Evolutionary conservation across 2,113 vertebrate species (phyloP), one percentile per base, ranked within the genome.

Genomic region (Calidris pygmaea): DNA sequence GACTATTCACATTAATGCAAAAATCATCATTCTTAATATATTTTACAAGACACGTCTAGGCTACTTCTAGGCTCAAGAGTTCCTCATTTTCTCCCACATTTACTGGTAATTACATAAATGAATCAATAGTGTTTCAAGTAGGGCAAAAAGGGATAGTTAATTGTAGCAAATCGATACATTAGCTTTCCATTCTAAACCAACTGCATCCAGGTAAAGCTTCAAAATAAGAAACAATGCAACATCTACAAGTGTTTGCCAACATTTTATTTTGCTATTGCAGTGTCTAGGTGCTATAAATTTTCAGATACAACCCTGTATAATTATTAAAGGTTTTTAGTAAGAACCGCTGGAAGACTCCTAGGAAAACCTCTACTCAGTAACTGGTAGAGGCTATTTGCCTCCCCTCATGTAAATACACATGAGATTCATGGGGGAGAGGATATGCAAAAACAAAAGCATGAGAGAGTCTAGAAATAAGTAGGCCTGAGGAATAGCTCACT

Each of bases 11-110:
- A 77, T 95, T 93, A 97, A 93, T 88, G 95, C 83, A 88, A 93
- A 96, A 88, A 86, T 96, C 92, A 90, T 95, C 85, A 86, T 80
- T 90, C 87, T 92, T 96, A 92, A 96, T 96, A 94, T 96, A 96
- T 86, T 93, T 97, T 95, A 96, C 88, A 97, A 96, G 93, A 87
- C 87, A n/a, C 1, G 67, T 74, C 92, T 89, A 67, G 79, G 90
- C 92, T 75, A 85, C 60, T 96, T 86, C 39, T 68, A 96, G 52
- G 91, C 58, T 84, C 68, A 94, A 66, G 91, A 68, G 45, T 90
- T 96, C 74, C 47, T 96, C 94, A 82, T 63, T 95, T 95, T 93
- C 68, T 86, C 62, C 56, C 48, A 85, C 82, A 68, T 87, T 95
- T 86, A 90, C 86, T 95, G 63, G 58, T 94, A 95, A 95, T 97